Evolutionary conservation across 1,140 invertebrate genomes (phyloP).

Genomic region (Melipona quadrifasciata): DNA sequence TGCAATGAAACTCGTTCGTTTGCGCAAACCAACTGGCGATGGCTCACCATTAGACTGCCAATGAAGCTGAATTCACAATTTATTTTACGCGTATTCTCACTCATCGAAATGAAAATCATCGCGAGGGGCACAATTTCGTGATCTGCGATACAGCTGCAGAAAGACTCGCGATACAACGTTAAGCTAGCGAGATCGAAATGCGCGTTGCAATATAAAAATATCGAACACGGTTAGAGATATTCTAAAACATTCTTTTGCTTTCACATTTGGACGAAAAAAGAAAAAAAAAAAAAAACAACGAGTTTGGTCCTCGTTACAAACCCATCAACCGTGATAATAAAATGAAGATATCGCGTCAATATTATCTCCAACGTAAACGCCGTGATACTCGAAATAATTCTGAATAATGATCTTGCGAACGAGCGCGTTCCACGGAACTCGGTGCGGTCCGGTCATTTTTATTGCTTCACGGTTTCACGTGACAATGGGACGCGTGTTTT

Average conservation of each 20-base stretch:
- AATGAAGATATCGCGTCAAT: background rate
- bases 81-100: no score
- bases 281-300: background rate
- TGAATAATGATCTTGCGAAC: background rate
- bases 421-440: background rate
- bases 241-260: no score
- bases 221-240: no score
- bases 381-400: background rate
- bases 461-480: slow-evolving; percentile 26
- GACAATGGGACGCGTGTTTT: slow-evolving; percentile 61
- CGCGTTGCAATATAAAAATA: no score
- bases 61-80: no score
- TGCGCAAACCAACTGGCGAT: background rate
- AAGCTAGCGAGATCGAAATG: no score
- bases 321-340: background rate
- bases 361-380: background rate
- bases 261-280: no score
- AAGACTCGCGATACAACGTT: no score
- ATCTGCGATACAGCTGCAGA: no score
- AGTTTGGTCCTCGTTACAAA: background rate
- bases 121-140: no score
- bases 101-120: no score
- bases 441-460: background rate
- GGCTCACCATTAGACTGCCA: background rate
- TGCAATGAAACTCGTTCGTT: background rate